Evolutionary conservation across 2,113 vertebrate species (phyloP), one percentile per base, ranked within the genome.

Genomic region (Chinchilla lanigera): DNA sequence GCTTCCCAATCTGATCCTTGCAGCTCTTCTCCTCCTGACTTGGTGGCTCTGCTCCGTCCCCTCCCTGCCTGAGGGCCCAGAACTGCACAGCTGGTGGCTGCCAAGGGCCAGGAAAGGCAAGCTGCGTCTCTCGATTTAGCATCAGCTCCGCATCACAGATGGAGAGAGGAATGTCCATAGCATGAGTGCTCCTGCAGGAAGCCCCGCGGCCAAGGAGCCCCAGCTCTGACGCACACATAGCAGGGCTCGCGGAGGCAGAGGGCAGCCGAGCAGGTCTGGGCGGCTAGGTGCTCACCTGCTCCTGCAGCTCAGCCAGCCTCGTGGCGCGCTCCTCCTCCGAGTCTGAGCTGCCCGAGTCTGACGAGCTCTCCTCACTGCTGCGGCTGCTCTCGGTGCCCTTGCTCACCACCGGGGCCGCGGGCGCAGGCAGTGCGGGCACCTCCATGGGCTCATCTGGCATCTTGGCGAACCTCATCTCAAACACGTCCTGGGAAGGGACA

Each of bases 391-490:
- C 98, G 0, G 98, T 97, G 93, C 99, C 99, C 98, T 99, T 99
- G 98, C 99, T 99, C 97, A 99, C 98, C 30, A 97, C 96, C 0
- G 98, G 98, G 4, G 95, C 98, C 0, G 98, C 91, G 0, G 98
- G 98, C 0, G 98, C 98, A 0, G 98, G 98, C 0, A 99, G 98
- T 0, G 98, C 96, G 0, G 97, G 98, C 0, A 94, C 86, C 88
- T 99, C 99, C 22, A 98, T 97, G 0, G 99, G 99, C 97, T 99
- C 99, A 0, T 99, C 99, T 0, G 99, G 99, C 99, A 99, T 99
- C 97, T 99, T 99, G 44, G 99, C 99, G 13, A 99, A 99, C 52
- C 98, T 99, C 99, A 99, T 99, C 98, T 99, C 99, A 41, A 99
- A 99, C 92, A 99, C 99, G 0, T 99, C 99, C 99, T 99, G 96